Percentiles rank a stretch among this genome's conserved stretches.
phyloP scores from a whole-genome alignment of 1,140 invertebrate genomes.

The Drosophila kohkoa region DNA sequence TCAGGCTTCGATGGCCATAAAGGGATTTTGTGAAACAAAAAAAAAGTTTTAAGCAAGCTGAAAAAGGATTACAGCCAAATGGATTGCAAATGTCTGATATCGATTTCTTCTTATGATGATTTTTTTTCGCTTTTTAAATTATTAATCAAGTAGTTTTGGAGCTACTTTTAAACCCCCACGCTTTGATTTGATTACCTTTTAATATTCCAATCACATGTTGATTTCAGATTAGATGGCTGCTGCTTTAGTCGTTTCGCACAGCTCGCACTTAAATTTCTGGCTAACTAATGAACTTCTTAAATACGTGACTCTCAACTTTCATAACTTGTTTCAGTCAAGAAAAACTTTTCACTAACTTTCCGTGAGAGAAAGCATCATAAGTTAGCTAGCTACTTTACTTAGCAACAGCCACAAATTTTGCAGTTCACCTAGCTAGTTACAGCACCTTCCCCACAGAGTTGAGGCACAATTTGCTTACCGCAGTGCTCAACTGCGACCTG shows the following conservation, averaged over 20 bases:
- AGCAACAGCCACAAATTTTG: conserved; percentile 26
- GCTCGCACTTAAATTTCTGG: conserved; percentile 13
- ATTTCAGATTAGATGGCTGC: conserved; percentile 13
- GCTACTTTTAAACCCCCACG: neutral
- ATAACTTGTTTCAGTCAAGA: neutral
- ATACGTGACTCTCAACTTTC: conserved; percentile 38
- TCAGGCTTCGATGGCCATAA: conserved; percentile 49
- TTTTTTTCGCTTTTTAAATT: neutral
- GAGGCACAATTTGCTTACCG: conserved; percentile 8
- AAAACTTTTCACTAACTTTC: conserved; percentile 22
- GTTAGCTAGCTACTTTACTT: conserved; percentile 22
- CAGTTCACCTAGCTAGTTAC: conserved; percentile 20
- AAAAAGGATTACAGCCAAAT: conserved; percentile 18
- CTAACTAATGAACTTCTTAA: conserved; percentile 30
- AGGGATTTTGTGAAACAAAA: conserved; percentile 23
- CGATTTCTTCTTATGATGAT: conserved; percentile 1
- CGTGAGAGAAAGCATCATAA: conserved; percentile 26
- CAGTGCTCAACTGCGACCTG: neutral
- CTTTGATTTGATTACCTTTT: neutral
- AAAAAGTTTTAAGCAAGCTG: conserved; percentile 6
- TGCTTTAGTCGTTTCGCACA: neutral
- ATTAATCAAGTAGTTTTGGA: neutral
- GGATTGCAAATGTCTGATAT: conserved; percentile 9
- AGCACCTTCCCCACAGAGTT: neutral
- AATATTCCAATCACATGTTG: conserved; percentile 11